phyloP scores from a whole-genome alignment of 2,888 invertebrate genomes.

The Apodemia zela region DNA sequence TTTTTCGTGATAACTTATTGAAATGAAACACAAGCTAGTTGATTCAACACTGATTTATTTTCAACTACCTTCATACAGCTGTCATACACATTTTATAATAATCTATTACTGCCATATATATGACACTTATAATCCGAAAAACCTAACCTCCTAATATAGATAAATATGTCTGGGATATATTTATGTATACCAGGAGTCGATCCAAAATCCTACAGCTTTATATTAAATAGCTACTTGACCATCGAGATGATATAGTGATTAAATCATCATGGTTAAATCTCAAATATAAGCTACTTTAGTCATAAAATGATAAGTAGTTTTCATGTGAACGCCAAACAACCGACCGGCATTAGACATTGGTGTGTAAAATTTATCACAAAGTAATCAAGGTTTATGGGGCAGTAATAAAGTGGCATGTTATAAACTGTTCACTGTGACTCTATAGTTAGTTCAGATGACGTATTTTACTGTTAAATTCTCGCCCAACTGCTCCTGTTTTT shows the following conservation, averaged over 20 bases:
- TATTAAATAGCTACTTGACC: too few species aligned
- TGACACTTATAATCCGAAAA: too few species aligned
- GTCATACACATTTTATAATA: too few species aligned
- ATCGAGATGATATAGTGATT: background rate
- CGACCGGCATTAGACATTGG: background rate
- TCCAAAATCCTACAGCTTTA: too few species aligned
- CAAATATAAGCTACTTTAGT: background rate
- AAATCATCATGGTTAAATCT: background rate
- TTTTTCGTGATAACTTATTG: too few species aligned
- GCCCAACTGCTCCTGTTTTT: background rate
- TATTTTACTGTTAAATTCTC: background rate
- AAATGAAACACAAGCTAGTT: too few species aligned
- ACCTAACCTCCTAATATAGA: too few species aligned
- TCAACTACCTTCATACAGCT: too few species aligned
- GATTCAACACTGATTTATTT: too few species aligned
- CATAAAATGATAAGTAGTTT: slow-evolving; percentile 1
- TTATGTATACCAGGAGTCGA: too few species aligned
- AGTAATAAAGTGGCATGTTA: background rate
- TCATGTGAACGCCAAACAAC: slow-evolving; percentile 12
- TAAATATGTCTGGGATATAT: too few species aligned
- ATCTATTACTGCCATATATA: too few species aligned
- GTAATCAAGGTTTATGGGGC: slow-evolving; percentile 5
- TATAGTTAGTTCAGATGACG: background rate
- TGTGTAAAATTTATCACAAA: slow-evolving; percentile 10
- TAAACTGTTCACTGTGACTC: background rate